These are phyloP conservation scores for Antrozous pallidus DNA, from an alignment of 2,797 vertebrate genomes.

Conservation along the genomic window DNA sequence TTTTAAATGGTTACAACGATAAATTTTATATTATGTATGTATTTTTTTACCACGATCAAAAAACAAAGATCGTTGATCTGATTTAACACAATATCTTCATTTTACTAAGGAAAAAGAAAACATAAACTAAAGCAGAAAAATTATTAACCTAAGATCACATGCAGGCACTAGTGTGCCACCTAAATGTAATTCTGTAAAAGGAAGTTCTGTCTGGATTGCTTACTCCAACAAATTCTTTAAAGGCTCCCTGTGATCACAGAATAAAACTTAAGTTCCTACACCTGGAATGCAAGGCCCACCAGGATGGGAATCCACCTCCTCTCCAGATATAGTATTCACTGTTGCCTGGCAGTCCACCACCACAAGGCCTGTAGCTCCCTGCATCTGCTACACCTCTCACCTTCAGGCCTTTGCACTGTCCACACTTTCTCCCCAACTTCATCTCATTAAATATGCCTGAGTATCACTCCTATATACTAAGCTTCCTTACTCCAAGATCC, in stretches of 20 bases:
- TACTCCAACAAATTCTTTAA: background rate
- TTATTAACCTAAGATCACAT: background rate
- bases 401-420: background rate
- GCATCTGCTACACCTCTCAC: background rate
- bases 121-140: background rate
- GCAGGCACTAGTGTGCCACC: background rate
- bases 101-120: background rate
- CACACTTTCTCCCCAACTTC: background rate
- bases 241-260: background rate
- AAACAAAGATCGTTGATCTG: background rate
- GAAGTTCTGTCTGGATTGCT: background rate
- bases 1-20: background rate
- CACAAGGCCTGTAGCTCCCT: background rate
- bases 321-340: background rate
- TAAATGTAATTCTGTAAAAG: background rate
- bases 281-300: fast-evolving
- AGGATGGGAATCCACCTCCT: background rate
- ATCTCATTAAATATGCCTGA: background rate
- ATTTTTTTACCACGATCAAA: background rate
- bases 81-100: background rate
- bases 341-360: background rate
- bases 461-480: background rate
- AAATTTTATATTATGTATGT: background rate
- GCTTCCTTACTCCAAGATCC: background rate
- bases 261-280: background rate